Conservation (phyloP, 2,113 vertebrate species). For the Rhodinocichla rosea region DNA sequence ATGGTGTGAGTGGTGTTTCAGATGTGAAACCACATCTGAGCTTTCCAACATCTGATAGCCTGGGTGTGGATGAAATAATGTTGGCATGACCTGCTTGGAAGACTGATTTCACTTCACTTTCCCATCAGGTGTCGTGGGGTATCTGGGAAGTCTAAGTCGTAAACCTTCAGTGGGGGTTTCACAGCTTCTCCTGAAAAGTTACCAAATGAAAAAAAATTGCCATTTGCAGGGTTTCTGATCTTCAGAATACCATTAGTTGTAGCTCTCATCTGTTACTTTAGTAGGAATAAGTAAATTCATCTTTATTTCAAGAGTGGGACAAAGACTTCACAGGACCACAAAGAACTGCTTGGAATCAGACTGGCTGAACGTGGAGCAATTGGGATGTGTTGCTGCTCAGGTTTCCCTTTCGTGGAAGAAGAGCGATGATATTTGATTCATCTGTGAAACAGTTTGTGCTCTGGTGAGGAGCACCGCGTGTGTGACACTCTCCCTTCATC, state of each 20-base stretch:
- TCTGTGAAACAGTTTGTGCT: neutral
- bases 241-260: neutral
- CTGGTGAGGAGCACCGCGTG: neutral
- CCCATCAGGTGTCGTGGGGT: neutral
- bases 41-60: neutral
- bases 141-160: neutral
- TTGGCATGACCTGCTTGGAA: neutral
- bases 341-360: neutral
- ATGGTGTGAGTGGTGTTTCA: too few species aligned
- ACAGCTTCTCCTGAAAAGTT: neutral
- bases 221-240: neutral
- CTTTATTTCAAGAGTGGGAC: neutral
- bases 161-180: neutral
- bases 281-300: neutral
- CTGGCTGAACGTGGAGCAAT: neutral
- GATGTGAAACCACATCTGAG: too few species aligned
- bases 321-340: neutral
- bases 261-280: neutral
- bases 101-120: neutral
- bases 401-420: neutral
- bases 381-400: neutral
- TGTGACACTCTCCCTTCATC: neutral
- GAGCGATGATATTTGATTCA: neutral
- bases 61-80: neutral
- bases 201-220: neutral